Conservation (phyloP, 2,113 vertebrate genomes). For the Brachirus orientalis region DNA sequence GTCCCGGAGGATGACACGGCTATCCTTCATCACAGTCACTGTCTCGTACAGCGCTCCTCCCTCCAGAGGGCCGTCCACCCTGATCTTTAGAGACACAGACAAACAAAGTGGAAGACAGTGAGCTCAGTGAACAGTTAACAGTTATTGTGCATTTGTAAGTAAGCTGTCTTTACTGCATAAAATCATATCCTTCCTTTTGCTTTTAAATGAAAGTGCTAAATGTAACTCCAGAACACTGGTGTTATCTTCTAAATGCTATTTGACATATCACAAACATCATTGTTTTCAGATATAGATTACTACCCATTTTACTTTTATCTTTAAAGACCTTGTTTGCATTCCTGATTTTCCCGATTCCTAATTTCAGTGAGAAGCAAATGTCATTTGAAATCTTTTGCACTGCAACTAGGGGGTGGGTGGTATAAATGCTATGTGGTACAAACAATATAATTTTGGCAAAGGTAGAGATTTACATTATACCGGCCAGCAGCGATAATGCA, state of each 20-base stretch:
- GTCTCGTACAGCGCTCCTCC: constrained; percentile 91
- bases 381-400: not conserved
- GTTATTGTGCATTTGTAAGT: too few relatives aligned
- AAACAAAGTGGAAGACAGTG: constrained; percentile 28
- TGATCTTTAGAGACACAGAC: constrained; percentile 81
- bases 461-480: too few relatives aligned
- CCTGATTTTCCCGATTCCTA: not conserved
- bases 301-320: not conserved
- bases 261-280: not conserved
- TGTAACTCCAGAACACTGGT: not conserved
- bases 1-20: constrained; percentile 89
- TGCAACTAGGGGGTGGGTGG: too few relatives aligned
- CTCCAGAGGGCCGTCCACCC: constrained; percentile 87
- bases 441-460: too few relatives aligned
- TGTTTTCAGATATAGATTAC: not conserved
- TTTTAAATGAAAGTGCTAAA: not conserved
- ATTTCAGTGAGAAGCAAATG: not conserved
- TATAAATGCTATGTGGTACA: too few relatives aligned
- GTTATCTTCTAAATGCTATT: not conserved
- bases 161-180: constrained; percentile 1
- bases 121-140: too few relatives aligned
- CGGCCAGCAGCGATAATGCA: too few relatives aligned
- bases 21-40: constrained; percentile 89
- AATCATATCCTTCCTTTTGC: not conserved
- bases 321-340: too few relatives aligned